phyloP scores from a whole-genome alignment of 64 coral and sea anemone genomes.

The Montipora efflorescens region DNA sequence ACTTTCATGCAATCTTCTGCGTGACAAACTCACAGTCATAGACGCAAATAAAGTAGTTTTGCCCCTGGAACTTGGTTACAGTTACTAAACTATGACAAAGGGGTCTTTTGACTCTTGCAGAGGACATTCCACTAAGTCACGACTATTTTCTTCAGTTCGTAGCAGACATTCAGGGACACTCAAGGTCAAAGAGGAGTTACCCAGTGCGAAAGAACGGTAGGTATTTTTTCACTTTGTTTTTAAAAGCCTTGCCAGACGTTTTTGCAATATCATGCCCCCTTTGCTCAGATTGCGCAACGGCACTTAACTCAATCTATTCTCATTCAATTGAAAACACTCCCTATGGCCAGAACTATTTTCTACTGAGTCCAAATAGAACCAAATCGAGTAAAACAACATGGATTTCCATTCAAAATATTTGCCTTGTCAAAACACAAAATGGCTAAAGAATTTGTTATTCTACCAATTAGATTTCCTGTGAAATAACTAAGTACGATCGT shows the following conservation, averaged over 20 bases:
- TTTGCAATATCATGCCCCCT: too few relatives aligned
- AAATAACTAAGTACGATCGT: not conserved
- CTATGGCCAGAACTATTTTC: too few relatives aligned
- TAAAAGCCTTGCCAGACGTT: not conserved
- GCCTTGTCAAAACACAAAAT: not conserved
- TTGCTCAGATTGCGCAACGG: too few relatives aligned
- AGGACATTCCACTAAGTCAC: not conserved
- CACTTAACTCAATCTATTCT: too few relatives aligned
- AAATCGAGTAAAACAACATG: not conserved
- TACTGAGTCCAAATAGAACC: too few relatives aligned
- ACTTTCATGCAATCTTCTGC: not conserved
- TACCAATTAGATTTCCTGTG: too few relatives aligned
- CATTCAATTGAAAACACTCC: too few relatives aligned
- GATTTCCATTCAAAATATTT: not conserved
- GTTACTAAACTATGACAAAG: not conserved
- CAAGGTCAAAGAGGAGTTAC: not conserved
- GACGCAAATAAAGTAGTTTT: not conserved
- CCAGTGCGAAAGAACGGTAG: not conserved
- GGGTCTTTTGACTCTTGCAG: not conserved
- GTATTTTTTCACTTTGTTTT: not conserved
- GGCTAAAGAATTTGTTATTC: too few relatives aligned
- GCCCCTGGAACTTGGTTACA: not conserved
- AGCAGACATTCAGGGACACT: not conserved
- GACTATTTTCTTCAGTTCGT: not conserved
- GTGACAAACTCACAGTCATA: not conserved